These are phyloP conservation scores for Xenopus tropicalis DNA, from an alignment of 2,113 vertebrate genomes.

Conservation along the genomic window DNA sequence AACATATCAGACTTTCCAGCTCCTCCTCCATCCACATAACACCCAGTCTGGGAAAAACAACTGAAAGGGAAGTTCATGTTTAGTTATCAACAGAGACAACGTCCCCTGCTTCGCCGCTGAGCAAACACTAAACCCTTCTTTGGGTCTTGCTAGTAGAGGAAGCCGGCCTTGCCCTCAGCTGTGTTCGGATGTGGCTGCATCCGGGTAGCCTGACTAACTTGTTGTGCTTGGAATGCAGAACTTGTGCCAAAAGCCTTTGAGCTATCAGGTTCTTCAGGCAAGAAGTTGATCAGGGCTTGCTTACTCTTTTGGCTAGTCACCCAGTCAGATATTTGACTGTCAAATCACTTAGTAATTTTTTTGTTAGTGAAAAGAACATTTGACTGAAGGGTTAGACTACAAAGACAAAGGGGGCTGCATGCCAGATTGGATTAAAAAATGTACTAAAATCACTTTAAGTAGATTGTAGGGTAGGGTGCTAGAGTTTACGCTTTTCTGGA, in stretches of 20 bases:
- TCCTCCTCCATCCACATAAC: constrained; percentile 46
- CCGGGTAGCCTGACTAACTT: constrained; percentile 26
- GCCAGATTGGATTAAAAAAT: background rate
- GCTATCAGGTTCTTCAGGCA: constrained; percentile 16
- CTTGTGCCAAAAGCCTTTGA: constrained; percentile 4
- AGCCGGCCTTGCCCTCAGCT: constrained; percentile 25
- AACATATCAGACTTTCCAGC: constrained; percentile 39
- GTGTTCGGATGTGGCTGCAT: constrained; percentile 39
- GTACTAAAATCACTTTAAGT: background rate
- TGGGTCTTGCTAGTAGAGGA: constrained; percentile 18
- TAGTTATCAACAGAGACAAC: constrained; percentile 14
- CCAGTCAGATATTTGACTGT: background rate
- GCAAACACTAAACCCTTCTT: constrained; percentile 23
- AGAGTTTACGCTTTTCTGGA: too few relatives aligned
- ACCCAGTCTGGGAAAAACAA: constrained; percentile 29
- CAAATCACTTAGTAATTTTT: background rate
- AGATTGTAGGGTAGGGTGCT: too few relatives aligned
- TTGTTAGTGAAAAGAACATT: background rate
- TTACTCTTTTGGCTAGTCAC: background rate
- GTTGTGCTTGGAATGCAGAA: constrained; percentile 25
- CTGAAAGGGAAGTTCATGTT: constrained; percentile 18
- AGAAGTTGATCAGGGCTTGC: background rate
- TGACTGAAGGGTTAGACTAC: background rate
- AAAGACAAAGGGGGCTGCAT: background rate
- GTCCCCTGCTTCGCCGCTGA: constrained; percentile 17